Evolutionary conservation across 2,888 invertebrate genomes (phyloP).

Genomic region (Rotaria socialis): DNA sequence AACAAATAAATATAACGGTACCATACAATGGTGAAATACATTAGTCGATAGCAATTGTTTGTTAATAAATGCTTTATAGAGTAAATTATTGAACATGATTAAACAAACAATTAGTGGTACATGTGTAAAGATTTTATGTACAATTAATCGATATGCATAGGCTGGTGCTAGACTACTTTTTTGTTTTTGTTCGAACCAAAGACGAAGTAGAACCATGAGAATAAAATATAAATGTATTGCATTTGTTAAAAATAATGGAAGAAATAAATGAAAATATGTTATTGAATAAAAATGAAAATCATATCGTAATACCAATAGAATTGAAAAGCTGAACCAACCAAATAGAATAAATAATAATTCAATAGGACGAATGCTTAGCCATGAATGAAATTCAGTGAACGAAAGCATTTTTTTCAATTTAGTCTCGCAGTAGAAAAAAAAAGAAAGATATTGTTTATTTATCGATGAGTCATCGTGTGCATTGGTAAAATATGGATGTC

Average conservation of each 20-base stretch:
- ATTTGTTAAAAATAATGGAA: neutral
- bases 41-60: neutral
- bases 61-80: neutral
- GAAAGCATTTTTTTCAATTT: neutral
- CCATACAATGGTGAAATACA: neutral
- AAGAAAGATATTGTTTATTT: too few relatives aligned
- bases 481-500: neutral
- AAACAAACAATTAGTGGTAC: neutral
- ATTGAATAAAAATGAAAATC: neutral
- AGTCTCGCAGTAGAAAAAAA: neutral
- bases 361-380: constrained; percentile 10
- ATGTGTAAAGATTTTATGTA: neutral
- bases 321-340: neutral
- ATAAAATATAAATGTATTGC: neutral
- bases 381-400: neutral
- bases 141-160: neutral
- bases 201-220: neutral
- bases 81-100: neutral
- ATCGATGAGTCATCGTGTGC: neutral
- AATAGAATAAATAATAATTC: constrained; percentile 5
- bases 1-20: neutral
- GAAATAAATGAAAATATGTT: neutral
- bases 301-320: neutral
- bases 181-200: neutral
- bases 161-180: neutral